Evolutionary conservation across 2,797 vertebrate genomes (phyloP), one percentile per base, ranked within the genome.

Genomic region (Antennarius maculatus): DNA sequence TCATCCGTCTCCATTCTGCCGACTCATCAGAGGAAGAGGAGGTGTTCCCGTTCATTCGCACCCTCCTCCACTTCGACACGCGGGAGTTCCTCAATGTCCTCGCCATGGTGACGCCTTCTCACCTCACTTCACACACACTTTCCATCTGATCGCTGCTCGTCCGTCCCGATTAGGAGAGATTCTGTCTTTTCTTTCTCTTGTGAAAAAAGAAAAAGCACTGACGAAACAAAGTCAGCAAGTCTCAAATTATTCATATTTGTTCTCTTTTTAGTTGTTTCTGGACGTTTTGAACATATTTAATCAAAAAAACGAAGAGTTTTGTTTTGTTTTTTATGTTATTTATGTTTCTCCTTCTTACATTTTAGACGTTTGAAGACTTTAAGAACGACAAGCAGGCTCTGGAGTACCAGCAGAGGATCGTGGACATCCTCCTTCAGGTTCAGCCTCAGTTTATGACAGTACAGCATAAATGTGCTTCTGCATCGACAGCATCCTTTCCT

Each of bases 361-460:
- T 84, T 0, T 54, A 99, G 97, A 99, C 97, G 17, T 99, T 98
- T 91, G 97, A 99, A 90, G 97, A 99, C 90, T 97, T 99, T 75
- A 97, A 96, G 89, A 97, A 99, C 81, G 97, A 99, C 87, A 99
- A 99, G 73, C 97, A 99, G 92, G 97, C 97, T 57, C 92, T 99
- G 62, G 97, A 99, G 70, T 98, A 98, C 85, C 97, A 99, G 72
- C 97, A 99, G 83, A 94, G 97, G 81, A 97, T 97, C 60, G 97
- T 99, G 86, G 97, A 99, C 88, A 98, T 99, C 81, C 91, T 99
- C 76, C 93, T 99, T 29, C 96, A 97, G 92, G 97, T 97, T 87
- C 90, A 50, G 31, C 34, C 13, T 1, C 34, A 11, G 12, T 7
- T 54, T 13, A 27, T 50, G 37, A 39, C 12, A 14, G 16, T 2